These are phyloP conservation scores for Eristalinus aeneus DNA, from an alignment of 2,888 invertebrate genomes.

Conservation along the genomic window DNA sequence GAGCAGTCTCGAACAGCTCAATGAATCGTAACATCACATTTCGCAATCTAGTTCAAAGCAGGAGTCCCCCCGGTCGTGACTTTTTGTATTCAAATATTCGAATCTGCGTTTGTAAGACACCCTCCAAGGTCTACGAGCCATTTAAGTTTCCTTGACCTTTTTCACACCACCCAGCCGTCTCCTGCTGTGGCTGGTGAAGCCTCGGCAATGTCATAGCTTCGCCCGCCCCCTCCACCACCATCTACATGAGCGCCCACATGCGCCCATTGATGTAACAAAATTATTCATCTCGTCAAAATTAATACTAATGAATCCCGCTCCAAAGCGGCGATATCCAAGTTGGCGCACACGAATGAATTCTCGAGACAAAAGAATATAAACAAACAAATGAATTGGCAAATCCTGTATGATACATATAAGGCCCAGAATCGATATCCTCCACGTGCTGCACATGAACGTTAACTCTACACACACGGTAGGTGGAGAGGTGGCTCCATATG, in stretches of 20 bases:
- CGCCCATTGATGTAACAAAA: background rate
- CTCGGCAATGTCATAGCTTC: background rate
- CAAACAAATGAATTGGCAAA: conserved; percentile 24
- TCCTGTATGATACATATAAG: background rate
- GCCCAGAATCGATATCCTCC: conserved; percentile 11
- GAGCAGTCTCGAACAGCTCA: background rate
- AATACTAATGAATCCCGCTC: background rate
- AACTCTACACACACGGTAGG: background rate
- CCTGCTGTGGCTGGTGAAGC: background rate
- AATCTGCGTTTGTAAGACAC: background rate
- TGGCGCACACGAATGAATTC: background rate
- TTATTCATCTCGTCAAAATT: background rate
- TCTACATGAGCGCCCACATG: background rate
- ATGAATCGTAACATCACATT: background rate
- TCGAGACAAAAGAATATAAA: background rate
- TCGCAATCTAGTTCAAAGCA: background rate
- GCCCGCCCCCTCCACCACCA: background rate
- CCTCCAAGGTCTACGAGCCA: background rate
- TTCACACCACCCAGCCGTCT: background rate
- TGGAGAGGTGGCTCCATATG: background rate
- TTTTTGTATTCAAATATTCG: background rate
- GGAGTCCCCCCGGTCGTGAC: background rate
- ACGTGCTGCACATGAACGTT: background rate
- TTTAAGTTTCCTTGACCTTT: background rate
- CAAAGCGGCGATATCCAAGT: background rate